phyloP scores from a whole-genome alignment of 2,797 vertebrate genomes.

The Luscinia megarhynchos region DNA sequence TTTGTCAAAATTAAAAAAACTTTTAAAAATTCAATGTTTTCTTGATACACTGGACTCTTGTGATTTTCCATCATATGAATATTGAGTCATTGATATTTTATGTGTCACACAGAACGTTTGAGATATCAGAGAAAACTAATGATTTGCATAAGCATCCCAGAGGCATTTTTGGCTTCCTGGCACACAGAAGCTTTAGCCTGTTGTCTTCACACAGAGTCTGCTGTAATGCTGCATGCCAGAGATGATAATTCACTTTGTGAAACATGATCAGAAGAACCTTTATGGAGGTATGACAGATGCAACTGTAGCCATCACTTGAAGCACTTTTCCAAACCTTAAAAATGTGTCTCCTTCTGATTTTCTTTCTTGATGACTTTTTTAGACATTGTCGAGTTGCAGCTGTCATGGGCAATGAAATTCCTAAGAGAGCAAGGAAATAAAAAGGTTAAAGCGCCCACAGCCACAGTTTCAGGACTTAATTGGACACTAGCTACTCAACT shows the following conservation, averaged over 20 bases:
- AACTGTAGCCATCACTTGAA: slow-evolving; percentile 23
- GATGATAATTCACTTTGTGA: slow-evolving; percentile 31
- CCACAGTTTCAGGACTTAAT: slow-evolving; percentile 75
- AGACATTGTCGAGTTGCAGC: slow-evolving; percentile 5
- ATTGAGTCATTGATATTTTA: slow-evolving; percentile 2
- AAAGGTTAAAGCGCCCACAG: slow-evolving; percentile 73
- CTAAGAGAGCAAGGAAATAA: slow-evolving; percentile 41
- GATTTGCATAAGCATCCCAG: background rate
- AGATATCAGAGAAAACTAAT: slow-evolving; percentile 23
- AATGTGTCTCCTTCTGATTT: slow-evolving; percentile 26
- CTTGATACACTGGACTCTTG: background rate
- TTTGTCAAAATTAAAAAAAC: background rate
- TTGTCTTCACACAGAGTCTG: background rate
- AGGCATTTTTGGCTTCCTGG: slow-evolving; percentile 29
- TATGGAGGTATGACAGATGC: slow-evolving; percentile 24
- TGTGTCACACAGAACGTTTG: background rate
- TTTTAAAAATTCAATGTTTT: background rate
- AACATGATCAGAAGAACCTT: slow-evolving; percentile 50
- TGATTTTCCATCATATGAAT: background rate
- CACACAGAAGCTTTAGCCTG: slow-evolving; percentile 23
- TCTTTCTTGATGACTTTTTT: slow-evolving; percentile 29
- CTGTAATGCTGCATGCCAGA: slow-evolving; percentile 9
- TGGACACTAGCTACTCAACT: slow-evolving; percentile 71
- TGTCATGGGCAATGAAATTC: slow-evolving; percentile 34
- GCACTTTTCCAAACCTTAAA: slow-evolving; percentile 6